phyloP scores from a whole-genome alignment of 92 coral and sea anemone species.

The Bergia sp. region DNA sequence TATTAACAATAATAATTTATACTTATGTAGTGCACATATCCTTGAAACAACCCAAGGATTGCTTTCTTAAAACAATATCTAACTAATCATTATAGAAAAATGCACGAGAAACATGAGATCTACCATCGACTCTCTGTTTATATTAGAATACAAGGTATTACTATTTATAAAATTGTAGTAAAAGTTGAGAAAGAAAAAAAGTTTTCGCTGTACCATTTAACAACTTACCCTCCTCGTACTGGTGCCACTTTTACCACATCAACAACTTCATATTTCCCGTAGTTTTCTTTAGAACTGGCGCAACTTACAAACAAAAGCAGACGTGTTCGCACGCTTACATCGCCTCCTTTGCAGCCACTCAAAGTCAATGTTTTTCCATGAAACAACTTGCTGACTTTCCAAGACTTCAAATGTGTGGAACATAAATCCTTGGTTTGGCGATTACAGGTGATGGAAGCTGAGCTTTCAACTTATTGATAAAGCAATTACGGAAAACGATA shows the following conservation, averaged over 20 bases:
- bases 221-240: not conserved
- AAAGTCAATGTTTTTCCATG: not conserved
- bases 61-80: no score
- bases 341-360: not conserved
- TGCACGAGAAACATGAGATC: no score
- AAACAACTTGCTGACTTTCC: not conserved
- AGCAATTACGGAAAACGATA: no score
- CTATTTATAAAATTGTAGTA: no score
- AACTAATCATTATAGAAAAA: no score
- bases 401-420: not conserved
- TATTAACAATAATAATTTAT: no score
- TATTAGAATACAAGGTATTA: no score
- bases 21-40: no score
- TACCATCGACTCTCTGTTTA: no score
- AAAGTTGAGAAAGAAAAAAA: no score
- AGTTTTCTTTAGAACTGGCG: not conserved
- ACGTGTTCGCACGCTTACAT: not conserved
- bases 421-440: conserved; percentile 18
- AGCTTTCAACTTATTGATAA: not conserved
- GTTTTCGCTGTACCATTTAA: not conserved
- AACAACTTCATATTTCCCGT: conserved; percentile 8
- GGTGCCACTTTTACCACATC: not conserved
- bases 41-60: no score
- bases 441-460: not conserved
- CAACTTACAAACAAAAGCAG: conserved; percentile 22